Conservation (phyloP, 1,140 invertebrate species). For the Drosophila pseudoananassae region DNA sequence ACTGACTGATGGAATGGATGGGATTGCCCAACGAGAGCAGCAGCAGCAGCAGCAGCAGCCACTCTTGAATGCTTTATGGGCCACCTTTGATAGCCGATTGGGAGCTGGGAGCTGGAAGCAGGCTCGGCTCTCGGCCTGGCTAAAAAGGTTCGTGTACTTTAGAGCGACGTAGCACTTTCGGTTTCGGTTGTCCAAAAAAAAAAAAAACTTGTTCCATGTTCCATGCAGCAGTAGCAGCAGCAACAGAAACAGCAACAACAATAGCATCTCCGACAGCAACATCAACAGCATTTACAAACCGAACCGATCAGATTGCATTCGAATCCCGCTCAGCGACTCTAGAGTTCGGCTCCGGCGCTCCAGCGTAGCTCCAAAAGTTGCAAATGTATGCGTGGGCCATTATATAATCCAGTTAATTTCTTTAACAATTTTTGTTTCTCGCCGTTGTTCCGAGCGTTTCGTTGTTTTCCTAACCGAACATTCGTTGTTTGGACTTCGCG, state of each 20-base stretch:
- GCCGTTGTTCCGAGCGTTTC: conserved; percentile 38
- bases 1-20: conserved; percentile 30
- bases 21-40: conserved; percentile 44
- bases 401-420: conserved; percentile 83
- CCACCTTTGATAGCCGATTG: conserved; percentile 57
- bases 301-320: conserved; percentile 76
- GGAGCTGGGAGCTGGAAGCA: conserved; percentile 23
- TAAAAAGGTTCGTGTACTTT: conserved; percentile 69
- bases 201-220: conserved; percentile 57
- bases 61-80: conserved; percentile 34
- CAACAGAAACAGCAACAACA: conserved; percentile 4
- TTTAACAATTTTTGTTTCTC: conserved; percentile 72
- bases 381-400: conserved; percentile 39
- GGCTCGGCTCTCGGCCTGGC: conserved; percentile 36
- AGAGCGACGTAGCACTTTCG: conserved; percentile 48
- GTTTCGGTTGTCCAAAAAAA: conserved; percentile 30
- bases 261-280: conserved; percentile 16
- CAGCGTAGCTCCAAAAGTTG: background rate
- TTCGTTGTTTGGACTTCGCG: conserved; percentile 73
- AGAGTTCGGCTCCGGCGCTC: background rate
- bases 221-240: conserved; percentile 47
- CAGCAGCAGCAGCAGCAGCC: conserved; percentile 15
- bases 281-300: conserved; percentile 41
- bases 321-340: conserved; percentile 36
- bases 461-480: conserved; percentile 63